Conservation (phyloP, 2,888 invertebrate species). For the Meteorus colon region DNA sequence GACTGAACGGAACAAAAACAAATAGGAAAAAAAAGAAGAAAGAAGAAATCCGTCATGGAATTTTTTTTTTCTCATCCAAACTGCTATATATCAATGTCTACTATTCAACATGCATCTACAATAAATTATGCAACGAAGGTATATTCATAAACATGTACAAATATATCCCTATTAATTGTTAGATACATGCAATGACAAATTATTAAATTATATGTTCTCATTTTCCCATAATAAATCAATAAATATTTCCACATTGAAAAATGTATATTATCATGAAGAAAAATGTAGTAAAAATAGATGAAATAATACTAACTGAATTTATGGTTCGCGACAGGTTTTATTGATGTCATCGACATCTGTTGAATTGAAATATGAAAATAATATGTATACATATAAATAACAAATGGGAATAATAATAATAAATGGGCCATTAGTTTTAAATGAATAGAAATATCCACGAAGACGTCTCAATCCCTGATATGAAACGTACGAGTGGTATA, state of each 20-base stretch:
- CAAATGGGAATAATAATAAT: not conserved
- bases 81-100: not conserved
- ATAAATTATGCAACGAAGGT: not conserved
- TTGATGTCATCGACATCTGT: constrained; percentile 5
- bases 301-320: not conserved
- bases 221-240: not conserved
- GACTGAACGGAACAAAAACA: not conserved
- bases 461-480: not conserved
- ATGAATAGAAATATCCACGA: not conserved
- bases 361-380: not conserved
- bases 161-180: not conserved
- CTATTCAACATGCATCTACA: not conserved
- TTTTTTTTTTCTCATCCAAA: not conserved
- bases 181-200: not conserved
- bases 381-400: not conserved
- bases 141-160: not conserved
- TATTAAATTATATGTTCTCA: not conserved
- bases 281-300: not conserved
- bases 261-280: not conserved
- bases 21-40: not conserved
- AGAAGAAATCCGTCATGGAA: constrained; percentile 16
- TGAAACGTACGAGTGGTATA: not conserved
- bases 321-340: not conserved
- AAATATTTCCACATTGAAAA: not conserved
- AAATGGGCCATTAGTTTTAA: not conserved